Conservation (phyloP, 2,113 vertebrate genomes). For the Sardina pilchardus region DNA sequence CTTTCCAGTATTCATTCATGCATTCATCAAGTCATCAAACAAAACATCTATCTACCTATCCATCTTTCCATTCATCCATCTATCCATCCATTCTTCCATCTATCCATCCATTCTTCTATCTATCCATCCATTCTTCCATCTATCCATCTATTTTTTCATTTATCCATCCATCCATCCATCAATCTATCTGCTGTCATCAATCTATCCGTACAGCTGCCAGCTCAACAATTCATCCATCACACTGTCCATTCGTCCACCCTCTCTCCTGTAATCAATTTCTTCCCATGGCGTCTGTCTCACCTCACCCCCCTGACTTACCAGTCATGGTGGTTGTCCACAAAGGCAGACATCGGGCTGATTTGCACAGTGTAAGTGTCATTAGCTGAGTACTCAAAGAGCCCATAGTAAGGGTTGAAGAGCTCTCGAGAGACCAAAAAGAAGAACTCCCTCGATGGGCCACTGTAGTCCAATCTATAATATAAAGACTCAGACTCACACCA, state of each 20-base stretch:
- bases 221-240: neutral
- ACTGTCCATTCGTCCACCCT: neutral
- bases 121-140: no score
- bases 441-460: slow-evolving; percentile 96
- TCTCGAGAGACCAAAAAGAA: slow-evolving; percentile 98
- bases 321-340: slow-evolving; percentile 99
- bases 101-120: neutral
- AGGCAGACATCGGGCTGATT: slow-evolving; percentile 99
- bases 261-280: neutral
- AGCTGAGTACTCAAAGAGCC: slow-evolving; percentile 98
- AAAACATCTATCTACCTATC: neutral
- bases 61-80: neutral
- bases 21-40: neutral
- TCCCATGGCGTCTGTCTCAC: neutral
- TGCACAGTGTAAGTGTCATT: slow-evolving; percentile 99
- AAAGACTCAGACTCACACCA: neutral
- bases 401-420: slow-evolving; percentile 98
- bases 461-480: slow-evolving; percentile 91
- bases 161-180: neutral
- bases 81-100: neutral
- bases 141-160: neutral
- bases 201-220: neutral
- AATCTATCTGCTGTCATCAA: slow-evolving; percentile 10
- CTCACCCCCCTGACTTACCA: slow-evolving; percentile 76
- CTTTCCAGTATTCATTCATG: neutral